Evolutionary conservation across 1,140 invertebrate species (phyloP).

Genomic region (Scaptomyza pallida): DNA sequence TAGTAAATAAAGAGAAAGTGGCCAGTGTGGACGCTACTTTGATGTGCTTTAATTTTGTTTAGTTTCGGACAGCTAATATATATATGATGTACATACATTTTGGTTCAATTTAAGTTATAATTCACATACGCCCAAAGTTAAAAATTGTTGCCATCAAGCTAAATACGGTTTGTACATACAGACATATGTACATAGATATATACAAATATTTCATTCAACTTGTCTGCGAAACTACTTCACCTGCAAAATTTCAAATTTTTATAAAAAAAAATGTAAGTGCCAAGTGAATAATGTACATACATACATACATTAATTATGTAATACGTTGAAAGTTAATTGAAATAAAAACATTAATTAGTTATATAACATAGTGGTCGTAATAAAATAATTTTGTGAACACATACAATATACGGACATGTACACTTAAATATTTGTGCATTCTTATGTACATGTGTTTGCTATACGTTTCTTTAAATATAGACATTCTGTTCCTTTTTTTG

Average conservation of each 20-base stretch:
- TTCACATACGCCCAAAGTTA: constrained; percentile 46
- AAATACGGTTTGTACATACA: no score
- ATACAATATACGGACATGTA: no score
- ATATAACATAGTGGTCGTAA: no score
- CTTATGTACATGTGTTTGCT: no score
- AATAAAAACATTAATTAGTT: no score
- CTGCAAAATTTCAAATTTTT: neutral
- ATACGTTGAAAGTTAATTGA: no score
- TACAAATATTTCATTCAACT: constrained; percentile 29
- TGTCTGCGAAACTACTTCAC: constrained; percentile 1
- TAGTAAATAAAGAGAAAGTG: constrained; percentile 70
- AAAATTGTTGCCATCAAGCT: constrained; percentile 42
- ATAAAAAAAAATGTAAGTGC: constrained; percentile 1
- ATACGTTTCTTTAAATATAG: neutral
- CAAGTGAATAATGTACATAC: neutral
- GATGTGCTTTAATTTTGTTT: constrained; percentile 64
- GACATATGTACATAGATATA: no score
- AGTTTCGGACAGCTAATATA: constrained; percentile 36
- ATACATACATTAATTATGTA: constrained; percentile 6
- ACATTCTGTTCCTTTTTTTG: neutral
- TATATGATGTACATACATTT: constrained; percentile 10
- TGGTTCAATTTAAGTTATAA: constrained; percentile 37
- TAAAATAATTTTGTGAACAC: no score
- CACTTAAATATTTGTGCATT: no score
- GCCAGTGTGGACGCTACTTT: constrained; percentile 70